Percentiles rank a stretch among this genome's conserved stretches.
Conservation (phyloP, 2,113 vertebrate genomes). For the Chinchilla lanigera region DNA sequence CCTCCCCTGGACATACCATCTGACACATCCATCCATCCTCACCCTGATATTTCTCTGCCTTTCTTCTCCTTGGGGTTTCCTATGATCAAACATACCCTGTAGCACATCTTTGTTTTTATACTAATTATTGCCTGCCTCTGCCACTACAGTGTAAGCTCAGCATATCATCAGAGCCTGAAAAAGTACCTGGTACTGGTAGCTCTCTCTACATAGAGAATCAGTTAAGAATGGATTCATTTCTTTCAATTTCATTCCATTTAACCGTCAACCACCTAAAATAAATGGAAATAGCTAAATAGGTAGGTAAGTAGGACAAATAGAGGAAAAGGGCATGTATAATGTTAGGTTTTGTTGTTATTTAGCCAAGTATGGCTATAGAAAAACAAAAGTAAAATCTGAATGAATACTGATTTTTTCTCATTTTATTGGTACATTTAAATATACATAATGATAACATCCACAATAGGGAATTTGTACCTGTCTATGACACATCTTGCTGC, state of each 20-base stretch:
- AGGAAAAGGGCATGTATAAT: not conserved
- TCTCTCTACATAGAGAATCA: not conserved
- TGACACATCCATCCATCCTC: not conserved
- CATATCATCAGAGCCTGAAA: not conserved
- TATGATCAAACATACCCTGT: not conserved
- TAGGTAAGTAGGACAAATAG: not conserved
- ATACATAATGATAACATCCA: not conserved
- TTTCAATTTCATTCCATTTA: not conserved
- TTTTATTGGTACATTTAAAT: not conserved
- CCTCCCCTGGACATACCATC: not conserved
- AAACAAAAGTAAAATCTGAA: not conserved
- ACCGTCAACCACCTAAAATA: not conserved
- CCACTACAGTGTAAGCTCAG: not conserved
- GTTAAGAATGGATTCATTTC: not conserved
- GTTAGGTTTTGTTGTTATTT: not conserved
- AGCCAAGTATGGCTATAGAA: not conserved
- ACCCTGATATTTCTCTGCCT: not conserved
- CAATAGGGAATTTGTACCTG: not conserved
- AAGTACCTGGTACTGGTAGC: not conserved
- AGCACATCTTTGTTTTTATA: not conserved
- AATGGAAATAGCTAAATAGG: not conserved
- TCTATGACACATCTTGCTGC: not conserved
- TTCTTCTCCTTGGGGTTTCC: not conserved
- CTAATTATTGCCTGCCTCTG: not conserved
- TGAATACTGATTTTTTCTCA: not conserved